phyloP scores from a whole-genome alignment of 2,797 vertebrate species.

The Sebastes cheni region DNA sequence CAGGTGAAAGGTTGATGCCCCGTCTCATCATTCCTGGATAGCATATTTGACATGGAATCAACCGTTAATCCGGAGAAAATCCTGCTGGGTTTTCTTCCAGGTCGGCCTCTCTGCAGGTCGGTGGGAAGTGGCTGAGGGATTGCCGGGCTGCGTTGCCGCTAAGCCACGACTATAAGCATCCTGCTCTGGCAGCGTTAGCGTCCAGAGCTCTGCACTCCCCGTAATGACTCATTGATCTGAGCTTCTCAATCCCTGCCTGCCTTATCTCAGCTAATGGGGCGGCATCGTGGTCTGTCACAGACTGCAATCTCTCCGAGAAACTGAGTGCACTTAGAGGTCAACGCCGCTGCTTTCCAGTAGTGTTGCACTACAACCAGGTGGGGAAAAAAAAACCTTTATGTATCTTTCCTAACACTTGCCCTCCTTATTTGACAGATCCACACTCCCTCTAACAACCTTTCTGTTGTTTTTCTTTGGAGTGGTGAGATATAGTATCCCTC shows the following conservation, averaged over 20 bases:
- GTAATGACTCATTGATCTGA: conserved; percentile 74
- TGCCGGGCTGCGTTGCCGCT: conserved; percentile 29
- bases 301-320: conserved; percentile 55
- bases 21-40: conserved; percentile 62
- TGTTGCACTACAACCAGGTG: conserved; percentile 32
- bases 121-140: conserved; percentile 51
- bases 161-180: conserved; percentile 55
- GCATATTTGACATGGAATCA: conserved; percentile 71
- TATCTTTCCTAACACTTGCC: conserved; percentile 46
- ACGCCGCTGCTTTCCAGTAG: conserved; percentile 23
- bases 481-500: conserved; percentile 40
- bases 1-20: conserved; percentile 48
- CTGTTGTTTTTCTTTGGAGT: conserved; percentile 13
- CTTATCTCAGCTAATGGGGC: conserved; percentile 72
- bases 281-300: conserved; percentile 60
- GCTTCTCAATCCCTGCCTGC: conserved; percentile 64
- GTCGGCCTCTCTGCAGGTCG: conserved; percentile 21
- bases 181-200: conserved; percentile 15
- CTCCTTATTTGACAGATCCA: conserved; percentile 49
- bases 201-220: conserved; percentile 43
- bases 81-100: conserved; percentile 45
- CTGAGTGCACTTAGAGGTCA: conserved; percentile 75
- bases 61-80: conserved; percentile 71
- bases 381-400: conserved; percentile 15
- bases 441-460: conserved; percentile 32